Base-by-base conservation (phyloP, 2,113 vertebrate genomes). In the Nothoprocta pentlandii region DNA sequence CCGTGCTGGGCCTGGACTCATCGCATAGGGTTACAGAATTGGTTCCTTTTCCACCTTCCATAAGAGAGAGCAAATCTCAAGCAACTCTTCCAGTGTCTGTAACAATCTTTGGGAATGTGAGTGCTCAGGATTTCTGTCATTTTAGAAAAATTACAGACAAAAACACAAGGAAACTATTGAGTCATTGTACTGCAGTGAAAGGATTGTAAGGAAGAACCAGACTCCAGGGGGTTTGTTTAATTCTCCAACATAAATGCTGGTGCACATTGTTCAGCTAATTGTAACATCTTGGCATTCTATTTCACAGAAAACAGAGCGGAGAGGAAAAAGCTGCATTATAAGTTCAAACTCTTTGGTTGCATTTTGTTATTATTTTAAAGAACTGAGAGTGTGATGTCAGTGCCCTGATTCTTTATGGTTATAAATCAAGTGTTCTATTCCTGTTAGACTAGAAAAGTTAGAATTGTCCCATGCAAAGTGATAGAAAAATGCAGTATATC, bases 61-160 rank as follows among this genome's bases (percentile, higher is more conserved):
- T 75, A 64, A 86, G 87, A 88, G 28, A 73, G 56, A 83, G 56
- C 51, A 80, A 73, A 68, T 68, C 36, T 59, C 51, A 4, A 59
- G 42, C 56, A 85, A 78, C 75, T 88, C 56, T 56, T 79, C 75
- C 51, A 6, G 28, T 93, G 68, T 91, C 59, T 70, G 20, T 69
- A 61, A 56, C 90, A 85, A 76, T 87, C 46, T 87, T 53, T 47
- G 86, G 80, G 87, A 84, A 84, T 82, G 76, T 94, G 69, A 69
- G 44, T 86, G 88, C 83, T 22, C 90, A 92, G 77, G 83, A 90
- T 94, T 94, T 93, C 51, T 94, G 73, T 77, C 32, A 16, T 76
- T 93, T 4, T 30, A 12, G 66, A 86, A 81, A 77, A 74, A 66
- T 12, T 4, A 16, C 10, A 59, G 64, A 23, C 68, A 91, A 91